Evolutionary conservation across 2,888 invertebrate genomes (phyloP).

Genomic region (Boloria euphrosyne): DNA sequence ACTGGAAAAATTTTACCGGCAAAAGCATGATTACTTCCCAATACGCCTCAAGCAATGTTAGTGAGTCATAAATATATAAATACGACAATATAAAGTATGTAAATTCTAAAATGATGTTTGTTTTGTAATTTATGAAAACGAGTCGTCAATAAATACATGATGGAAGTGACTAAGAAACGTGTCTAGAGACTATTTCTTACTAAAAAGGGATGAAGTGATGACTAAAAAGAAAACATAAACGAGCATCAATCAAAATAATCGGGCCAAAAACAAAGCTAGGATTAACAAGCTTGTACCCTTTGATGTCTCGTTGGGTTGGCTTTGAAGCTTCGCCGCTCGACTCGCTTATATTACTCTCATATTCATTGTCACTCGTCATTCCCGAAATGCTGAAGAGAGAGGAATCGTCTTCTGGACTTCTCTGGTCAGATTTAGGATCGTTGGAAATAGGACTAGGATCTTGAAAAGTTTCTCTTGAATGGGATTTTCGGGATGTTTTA

Average conservation of each 20-base stretch:
- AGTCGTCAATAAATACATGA: slow-evolving; percentile 20
- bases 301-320: slow-evolving; percentile 73
- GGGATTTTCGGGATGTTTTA: slow-evolving; percentile 61
- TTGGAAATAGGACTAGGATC: slow-evolving; percentile 77
- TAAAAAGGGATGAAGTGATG: slow-evolving; percentile 28
- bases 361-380: slow-evolving; percentile 82
- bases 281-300: slow-evolving; percentile 76
- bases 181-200: slow-evolving; percentile 4
- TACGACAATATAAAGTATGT: slow-evolving; percentile 17
- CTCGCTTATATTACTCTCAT: slow-evolving; percentile 80
- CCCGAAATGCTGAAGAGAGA: slow-evolving; percentile 82
- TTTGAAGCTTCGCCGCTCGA: slow-evolving; percentile 77
- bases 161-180: neutral
- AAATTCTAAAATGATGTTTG: slow-evolving; percentile 12
- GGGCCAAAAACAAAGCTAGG: slow-evolving; percentile 73
- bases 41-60: slow-evolving; percentile 29
- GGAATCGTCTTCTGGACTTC: slow-evolving; percentile 81
- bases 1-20: neutral
- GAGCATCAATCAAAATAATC: slow-evolving; percentile 68
- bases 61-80: slow-evolving; percentile 2
- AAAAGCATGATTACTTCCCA: slow-evolving; percentile 2
- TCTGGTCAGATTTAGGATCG: slow-evolving; percentile 77
- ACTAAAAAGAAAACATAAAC: slow-evolving; percentile 54
- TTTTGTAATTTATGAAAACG: slow-evolving; percentile 18
- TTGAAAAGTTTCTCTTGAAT: slow-evolving; percentile 70